Evolutionary conservation across 1,140 invertebrate species (phyloP), one percentile per base, ranked within the genome.

Genomic region (Neoseiulus cucumeris): DNA sequence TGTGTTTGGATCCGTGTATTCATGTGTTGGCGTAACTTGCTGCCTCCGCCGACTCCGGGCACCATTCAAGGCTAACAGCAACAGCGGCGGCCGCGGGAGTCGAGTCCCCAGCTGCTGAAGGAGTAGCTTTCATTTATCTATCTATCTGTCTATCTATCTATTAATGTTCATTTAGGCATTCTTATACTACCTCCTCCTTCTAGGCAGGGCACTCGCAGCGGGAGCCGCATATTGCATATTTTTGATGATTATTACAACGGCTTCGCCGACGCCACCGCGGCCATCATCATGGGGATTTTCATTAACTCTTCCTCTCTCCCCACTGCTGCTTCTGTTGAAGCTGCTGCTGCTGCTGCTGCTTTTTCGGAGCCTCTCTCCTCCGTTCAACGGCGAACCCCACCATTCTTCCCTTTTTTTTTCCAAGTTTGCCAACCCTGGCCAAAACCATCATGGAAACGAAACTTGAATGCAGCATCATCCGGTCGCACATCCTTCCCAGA

Each of bases 151-250:
- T 39, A 39, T 39, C 33, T 39, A 39, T 39, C 51, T 59, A 59
- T 59, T 59, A 59, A 59, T 59, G 51, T 59, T 59, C 51, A 59
- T 59, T 59, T 59, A 59, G 51, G 25, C 33, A 59, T 59, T 59
- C 51, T 59, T 59, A 59, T 59, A 59, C 17, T 14, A 29, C 25
- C 25, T 14, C 17, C 25, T 47, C 45, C 25, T 14, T 25, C 51
- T 17, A 25, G 51, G 51, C 22, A 17, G 51, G 14, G 51, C 25
- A 25, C 51, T 25, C 25, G 51, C 22, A 33, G 14, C 51, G 51
- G 25, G 25, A n/a, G 25, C 22, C 25, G 51, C 33, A 59, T 59
- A 59, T 59, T 59, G 51, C 51, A 59, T 59, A 59, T 59, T 59
- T 59, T 59, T 59, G 51, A 59, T 59, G 25, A 59, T 59, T 59